Base-by-base conservation (phyloP, 2,797 vertebrate genomes). In the Fundulus diaphanus region DNA sequence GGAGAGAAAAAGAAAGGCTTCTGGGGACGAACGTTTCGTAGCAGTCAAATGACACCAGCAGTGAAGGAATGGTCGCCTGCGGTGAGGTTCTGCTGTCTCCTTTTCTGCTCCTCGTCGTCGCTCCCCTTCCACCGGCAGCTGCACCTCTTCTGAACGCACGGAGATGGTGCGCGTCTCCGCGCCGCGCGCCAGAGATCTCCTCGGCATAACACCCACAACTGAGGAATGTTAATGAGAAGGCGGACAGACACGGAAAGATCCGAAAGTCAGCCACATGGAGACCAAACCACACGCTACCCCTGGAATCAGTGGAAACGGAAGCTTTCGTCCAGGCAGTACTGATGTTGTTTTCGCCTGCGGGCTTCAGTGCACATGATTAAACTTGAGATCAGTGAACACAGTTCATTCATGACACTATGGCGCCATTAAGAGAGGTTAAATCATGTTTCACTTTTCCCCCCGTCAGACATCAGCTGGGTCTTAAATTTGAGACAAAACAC, bases 71-170 rank as follows among this genome's bases (percentile, higher is more conserved):
- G 92, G 88, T 81, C 75, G 85, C 73, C 83, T 77, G 85, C 79
- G 61, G 83, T 74, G 85, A 78, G 77, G 84, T 74, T 87, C 42
- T 82, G 77, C 72, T 77, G 78, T 79, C 79, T 91, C 72, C 83
- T 67, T 76, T 79, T 84, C 85, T 80, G 78, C 78, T 91, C 83
- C 88, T 89, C 86, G 78, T 87, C 75, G 89, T 88, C 70, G 88
- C 88, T 93, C 85, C 87, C 89, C 87, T 91, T 92, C 85, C 84
- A 83, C 89, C 94, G 91, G 84, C 89, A 84, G 94, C 92, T 89
- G 89, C 92, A 82, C 93, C 89, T 94, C 94, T 94, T 93, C 93
- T 89, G 81, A 93, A 90, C 90, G 90, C 94, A 86, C 95, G 88
- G 88, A 89, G 89, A 93, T 88, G 87, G 85, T 92, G 91, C 87